Percentiles rank a stretch among this genome's conserved stretches.
phyloP scores from a whole-genome alignment of 2,888 invertebrate species.

The Hyppa rectilinea region DNA sequence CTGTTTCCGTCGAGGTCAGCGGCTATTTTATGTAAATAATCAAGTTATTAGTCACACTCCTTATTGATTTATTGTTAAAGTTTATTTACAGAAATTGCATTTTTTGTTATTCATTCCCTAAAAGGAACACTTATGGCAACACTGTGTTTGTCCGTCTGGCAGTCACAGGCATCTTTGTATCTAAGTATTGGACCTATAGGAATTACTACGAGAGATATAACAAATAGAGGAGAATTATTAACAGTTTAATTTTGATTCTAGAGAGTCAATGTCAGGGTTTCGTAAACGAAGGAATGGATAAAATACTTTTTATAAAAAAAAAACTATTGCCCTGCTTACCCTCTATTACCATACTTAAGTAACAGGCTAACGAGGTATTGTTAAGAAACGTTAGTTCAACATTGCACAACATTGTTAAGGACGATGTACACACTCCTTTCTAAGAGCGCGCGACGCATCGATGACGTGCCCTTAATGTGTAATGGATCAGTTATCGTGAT shows the following conservation, averaged over 20 bases:
- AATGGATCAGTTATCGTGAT: slow-evolving; percentile 28
- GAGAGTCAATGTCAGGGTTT: too few relatives aligned
- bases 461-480: slow-evolving; percentile 62
- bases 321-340: not conserved
- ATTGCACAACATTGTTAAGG: slow-evolving; percentile 54
- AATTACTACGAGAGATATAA: too few relatives aligned
- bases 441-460: slow-evolving; percentile 57
- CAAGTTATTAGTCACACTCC: slow-evolving; percentile 41
- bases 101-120: too few relatives aligned
- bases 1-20: slow-evolving; percentile 45
- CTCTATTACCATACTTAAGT: not conserved
- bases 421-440: slow-evolving; percentile 53
- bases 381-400: slow-evolving; percentile 24
- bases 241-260: too few relatives aligned
- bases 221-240: too few relatives aligned
- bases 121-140: too few relatives aligned
- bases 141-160: too few relatives aligned
- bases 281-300: too few relatives aligned
- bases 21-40: slow-evolving; percentile 35
- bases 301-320: too few relatives aligned
- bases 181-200: too few relatives aligned
- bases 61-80: slow-evolving; percentile 8
- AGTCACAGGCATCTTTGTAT: too few relatives aligned
- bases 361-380: slow-evolving; percentile 24
- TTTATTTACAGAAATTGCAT: slow-evolving; percentile 18